Evolutionary conservation across 2,113 vertebrate genomes (phyloP).

Genomic region (Asarcornis scutulata): DNA sequence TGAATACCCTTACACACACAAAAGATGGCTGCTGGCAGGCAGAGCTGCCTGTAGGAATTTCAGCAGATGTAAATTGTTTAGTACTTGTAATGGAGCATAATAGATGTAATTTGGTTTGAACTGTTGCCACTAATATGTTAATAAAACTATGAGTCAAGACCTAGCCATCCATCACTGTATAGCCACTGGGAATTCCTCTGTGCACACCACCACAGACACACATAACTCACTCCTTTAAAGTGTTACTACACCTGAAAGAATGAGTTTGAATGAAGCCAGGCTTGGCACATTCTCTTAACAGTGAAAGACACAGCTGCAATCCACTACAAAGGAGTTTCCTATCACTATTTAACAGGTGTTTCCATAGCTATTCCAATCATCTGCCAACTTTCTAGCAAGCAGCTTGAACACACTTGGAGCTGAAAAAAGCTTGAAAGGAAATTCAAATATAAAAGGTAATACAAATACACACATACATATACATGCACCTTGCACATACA

Average conservation of each 20-base stretch:
- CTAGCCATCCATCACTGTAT: slow-evolving; percentile 12
- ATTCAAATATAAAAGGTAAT: not conserved
- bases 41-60: slow-evolving; percentile 62
- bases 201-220: slow-evolving; percentile 15
- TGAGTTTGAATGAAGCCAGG: not conserved
- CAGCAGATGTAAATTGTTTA: slow-evolving; percentile 76
- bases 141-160: slow-evolving; percentile 64
- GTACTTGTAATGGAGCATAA: slow-evolving; percentile 74
- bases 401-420: slow-evolving; percentile 20
- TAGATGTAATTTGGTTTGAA: slow-evolving; percentile 78
- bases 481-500: not conserved
- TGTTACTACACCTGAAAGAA: not conserved
- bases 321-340: slow-evolving; percentile 24
- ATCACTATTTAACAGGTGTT: slow-evolving; percentile 55
- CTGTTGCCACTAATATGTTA: slow-evolving; percentile 75
- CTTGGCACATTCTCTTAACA: not conserved
- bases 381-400: slow-evolving; percentile 18
- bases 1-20: slow-evolving; percentile 50
- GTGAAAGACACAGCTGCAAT: not conserved
- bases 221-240: slow-evolving; percentile 42
- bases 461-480: not conserved
- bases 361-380: slow-evolving; percentile 27
- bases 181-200: slow-evolving; percentile 27
- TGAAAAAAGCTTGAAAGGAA: slow-evolving; percentile 30
- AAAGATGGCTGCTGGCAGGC: slow-evolving; percentile 64